Conservation (phyloP, 2,113 vertebrate genomes). For the Typhlomys cinereus region DNA sequence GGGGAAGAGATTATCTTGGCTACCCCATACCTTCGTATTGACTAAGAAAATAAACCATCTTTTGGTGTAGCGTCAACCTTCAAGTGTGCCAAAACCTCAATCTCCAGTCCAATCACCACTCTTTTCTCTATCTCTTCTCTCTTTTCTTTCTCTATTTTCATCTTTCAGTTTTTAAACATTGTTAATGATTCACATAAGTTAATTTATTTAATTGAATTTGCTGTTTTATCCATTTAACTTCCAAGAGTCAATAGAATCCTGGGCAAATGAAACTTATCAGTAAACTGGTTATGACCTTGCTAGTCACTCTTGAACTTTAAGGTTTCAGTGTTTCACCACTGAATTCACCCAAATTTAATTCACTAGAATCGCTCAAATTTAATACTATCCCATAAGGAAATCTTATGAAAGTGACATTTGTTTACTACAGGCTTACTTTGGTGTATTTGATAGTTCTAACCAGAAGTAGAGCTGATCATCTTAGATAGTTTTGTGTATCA, state of each 20-base stretch:
- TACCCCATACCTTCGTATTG: not conserved
- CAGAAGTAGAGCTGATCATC: not conserved
- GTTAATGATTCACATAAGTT: not conserved
- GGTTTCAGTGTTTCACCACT: not conserved
- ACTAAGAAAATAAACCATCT: not conserved
- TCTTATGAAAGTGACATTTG: not conserved
- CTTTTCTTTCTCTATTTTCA: too few species aligned
- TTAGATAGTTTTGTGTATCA: not conserved
- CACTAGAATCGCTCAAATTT: too few species aligned
- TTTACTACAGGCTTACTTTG: not conserved
- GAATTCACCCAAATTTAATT: too few species aligned
- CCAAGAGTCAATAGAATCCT: too few species aligned
- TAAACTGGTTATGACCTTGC: not conserved
- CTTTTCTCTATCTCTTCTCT: too few species aligned
- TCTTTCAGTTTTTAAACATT: slow-evolving; percentile 28
- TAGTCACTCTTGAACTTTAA: slow-evolving; percentile 6
- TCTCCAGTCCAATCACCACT: not conserved
- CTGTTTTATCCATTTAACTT: not conserved
- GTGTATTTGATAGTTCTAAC: not conserved
- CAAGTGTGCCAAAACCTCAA: not conserved
- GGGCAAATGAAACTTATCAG: not conserved
- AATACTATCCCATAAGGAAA: not conserved
- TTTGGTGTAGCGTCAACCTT: not conserved
- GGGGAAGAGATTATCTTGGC: not conserved
- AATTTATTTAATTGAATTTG: not conserved